Conservation (phyloP, 1,140 invertebrate species). For the Drosophila pruinosa region DNA sequence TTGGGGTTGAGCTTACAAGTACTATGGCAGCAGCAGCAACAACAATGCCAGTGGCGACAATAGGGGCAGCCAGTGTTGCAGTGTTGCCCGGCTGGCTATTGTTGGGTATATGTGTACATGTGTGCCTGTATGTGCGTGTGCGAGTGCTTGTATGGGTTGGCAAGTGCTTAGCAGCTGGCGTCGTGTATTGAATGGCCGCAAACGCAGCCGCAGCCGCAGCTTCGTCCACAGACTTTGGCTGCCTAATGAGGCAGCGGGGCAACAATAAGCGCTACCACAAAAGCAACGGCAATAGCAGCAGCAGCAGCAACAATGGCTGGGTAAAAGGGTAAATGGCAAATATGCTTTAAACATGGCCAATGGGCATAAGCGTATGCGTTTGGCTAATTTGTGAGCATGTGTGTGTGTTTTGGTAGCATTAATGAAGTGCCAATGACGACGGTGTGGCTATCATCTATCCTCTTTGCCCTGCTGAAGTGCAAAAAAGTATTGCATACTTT, state of each 20-base stretch:
- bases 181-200: slow-evolving; percentile 45
- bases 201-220: slow-evolving; percentile 27
- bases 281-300: slow-evolving; percentile 33
- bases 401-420: slow-evolving; percentile 38
- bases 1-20: slow-evolving; percentile 9
- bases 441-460: slow-evolving; percentile 4
- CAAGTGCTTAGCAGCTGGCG: slow-evolving; percentile 40
- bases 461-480: no score
- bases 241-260: slow-evolving; percentile 41
- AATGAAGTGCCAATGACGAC: slow-evolving; percentile 62
- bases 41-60: slow-evolving; percentile 8
- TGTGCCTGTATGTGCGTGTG: slow-evolving; percentile 1
- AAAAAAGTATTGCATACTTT: slow-evolving; percentile 43
- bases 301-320: slow-evolving; percentile 17
- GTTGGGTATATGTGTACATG: not conserved
- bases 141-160: not conserved
- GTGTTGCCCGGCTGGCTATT: not conserved
- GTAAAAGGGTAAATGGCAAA: slow-evolving; percentile 47
- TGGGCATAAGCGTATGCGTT: slow-evolving; percentile 34
- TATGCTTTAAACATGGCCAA: slow-evolving; percentile 42
- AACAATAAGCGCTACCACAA: slow-evolving; percentile 35
- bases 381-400: slow-evolving; percentile 45
- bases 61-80: not conserved
- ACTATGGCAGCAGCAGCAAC: not conserved
- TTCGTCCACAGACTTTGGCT: slow-evolving; percentile 24